A percentile compares a stretch with the other conserved stretches of the same genome.
phyloP scores from a whole-genome alignment of 2,797 vertebrate species.

The Sebastes kiyomatsui region DNA sequence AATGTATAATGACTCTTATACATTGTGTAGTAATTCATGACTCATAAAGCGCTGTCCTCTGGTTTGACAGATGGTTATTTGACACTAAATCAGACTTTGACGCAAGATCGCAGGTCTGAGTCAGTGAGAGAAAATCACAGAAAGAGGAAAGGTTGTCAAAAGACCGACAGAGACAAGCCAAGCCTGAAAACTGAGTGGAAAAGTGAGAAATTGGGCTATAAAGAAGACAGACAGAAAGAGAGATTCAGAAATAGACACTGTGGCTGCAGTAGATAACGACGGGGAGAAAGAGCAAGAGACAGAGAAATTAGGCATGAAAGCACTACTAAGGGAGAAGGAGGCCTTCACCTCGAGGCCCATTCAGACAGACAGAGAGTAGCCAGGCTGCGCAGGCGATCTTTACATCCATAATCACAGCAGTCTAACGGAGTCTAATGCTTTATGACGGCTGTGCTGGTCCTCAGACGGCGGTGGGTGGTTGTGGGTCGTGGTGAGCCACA shows the following conservation, averaged over 20 bases:
- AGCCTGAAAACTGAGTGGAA: conserved; percentile 14
- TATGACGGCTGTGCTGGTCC: conserved; percentile 56
- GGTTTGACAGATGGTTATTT: conserved; percentile 34
- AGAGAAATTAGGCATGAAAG: conserved; percentile 56
- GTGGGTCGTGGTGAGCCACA: conserved; percentile 58
- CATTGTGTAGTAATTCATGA: conserved; percentile 21
- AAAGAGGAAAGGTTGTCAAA: background rate
- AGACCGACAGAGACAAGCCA: conserved; percentile 10
- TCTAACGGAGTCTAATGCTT: conserved; percentile 61
- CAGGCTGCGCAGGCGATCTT: conserved; percentile 40
- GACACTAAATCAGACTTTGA: conserved; percentile 32
- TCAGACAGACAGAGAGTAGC: conserved; percentile 29
- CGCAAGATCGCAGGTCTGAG: background rate
- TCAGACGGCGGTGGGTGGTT: conserved; percentile 40
- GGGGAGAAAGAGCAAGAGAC: conserved; percentile 23
- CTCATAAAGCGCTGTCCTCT: conserved; percentile 22
- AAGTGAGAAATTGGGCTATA: conserved; percentile 17
- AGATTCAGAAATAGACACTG: conserved; percentile 30
- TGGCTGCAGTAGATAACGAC: conserved; percentile 23
- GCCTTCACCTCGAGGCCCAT: conserved; percentile 49
- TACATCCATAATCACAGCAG: conserved; percentile 63
- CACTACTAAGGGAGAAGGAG: conserved; percentile 26
- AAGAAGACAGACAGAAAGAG: conserved; percentile 17
- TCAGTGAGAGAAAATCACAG: background rate
- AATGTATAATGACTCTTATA: background rate